Base-by-base conservation (phyloP, 2,888 invertebrate genomes). In the Macrostomum cliftonense region DNA sequence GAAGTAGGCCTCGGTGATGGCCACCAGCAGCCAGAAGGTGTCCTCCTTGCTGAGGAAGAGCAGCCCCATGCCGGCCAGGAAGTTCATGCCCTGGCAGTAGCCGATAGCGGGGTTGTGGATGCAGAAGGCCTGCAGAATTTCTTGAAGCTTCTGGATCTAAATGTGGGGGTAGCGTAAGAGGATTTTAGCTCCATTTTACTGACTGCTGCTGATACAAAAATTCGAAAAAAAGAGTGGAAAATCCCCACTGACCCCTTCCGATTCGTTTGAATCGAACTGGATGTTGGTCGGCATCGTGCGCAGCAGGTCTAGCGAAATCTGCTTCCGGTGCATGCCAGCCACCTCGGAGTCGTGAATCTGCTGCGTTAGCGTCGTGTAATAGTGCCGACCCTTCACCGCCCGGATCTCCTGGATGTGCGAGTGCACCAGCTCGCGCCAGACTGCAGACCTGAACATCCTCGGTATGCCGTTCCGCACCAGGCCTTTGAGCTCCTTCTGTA, bases 51-150 rank as follows among this genome's bases (percentile, higher is more conserved):
- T 70, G 55, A 75, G 64, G 53, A 75, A 73, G 17, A 75, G 62
- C 1, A 75, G 64, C 2, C 67, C 64, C 59, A 74, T 72, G 20
- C 71, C 74, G 1, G 70, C 73, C 19, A 75, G 64, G 60, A 75
- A 75, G 61, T 75, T 75, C 73, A 75, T 74, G 37, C 74, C 75
- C 62, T 75, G 75, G 54, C 75, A 75, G 58, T 75, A 75, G 13
- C 75, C 74, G 37, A 73, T 61, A 12, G 58, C 58, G 12, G 73
- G 71, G 56, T 73, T 74, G 59, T 75, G 74, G 21, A 74, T 63
- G 59, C 74, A 74, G 59, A 73, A 75, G 7, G 74, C 73, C 51
- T 72, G 63, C 20, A 75, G 61, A 4, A 75, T 73, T 58, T 74
- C 71, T 54, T 73, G 71, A 43, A 75, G 60, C 54, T 73, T 71